Evolutionary conservation across 1,140 invertebrate genomes (phyloP).

Genomic region (Subanguina moxae): DNA sequence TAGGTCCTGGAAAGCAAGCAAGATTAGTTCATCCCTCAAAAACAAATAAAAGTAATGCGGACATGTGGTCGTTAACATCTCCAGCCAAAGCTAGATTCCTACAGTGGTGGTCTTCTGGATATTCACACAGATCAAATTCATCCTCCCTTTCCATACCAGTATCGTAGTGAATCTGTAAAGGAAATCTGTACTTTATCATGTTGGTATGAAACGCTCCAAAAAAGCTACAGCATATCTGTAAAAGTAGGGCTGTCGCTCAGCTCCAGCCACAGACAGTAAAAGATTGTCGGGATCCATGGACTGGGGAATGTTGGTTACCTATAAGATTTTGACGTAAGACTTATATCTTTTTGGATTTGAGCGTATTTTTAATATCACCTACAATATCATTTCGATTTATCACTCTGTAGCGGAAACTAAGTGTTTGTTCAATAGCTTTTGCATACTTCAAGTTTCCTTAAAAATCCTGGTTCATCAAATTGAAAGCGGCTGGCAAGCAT

Average conservation of each 20-base stretch:
- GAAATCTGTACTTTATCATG: background rate
- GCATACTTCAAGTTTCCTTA: constrained; percentile 47
- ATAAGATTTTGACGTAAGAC: constrained; percentile 6
- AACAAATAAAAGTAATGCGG: too few relatives aligned
- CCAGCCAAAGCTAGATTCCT: constrained; percentile 53
- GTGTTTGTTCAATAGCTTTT: constrained; percentile 51
- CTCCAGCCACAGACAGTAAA: constrained; percentile 47
- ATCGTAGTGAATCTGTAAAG: constrained; percentile 37
- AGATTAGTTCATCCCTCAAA: too few relatives aligned
- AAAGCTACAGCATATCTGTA: constrained; percentile 50
- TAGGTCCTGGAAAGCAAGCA: constrained; percentile 16
- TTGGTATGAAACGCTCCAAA: background rate
- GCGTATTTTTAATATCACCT: constrained; percentile 28
- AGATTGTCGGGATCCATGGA: constrained; percentile 56
- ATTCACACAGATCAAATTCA: constrained; percentile 52
- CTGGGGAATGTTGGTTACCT: constrained; percentile 56
- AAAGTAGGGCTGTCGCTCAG: constrained; percentile 54
- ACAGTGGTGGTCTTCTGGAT: constrained; percentile 56
- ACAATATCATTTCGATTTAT: constrained; percentile 56
- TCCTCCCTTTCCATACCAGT: constrained; percentile 49
- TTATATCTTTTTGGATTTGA: too few relatives aligned
- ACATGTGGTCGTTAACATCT: constrained; percentile 52
- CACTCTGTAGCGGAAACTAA: constrained; percentile 54
- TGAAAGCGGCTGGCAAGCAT: too few relatives aligned
- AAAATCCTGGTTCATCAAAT: too few relatives aligned